Conservation (phyloP, 2,888 invertebrate genomes). For the Coronaproctus castanopsis region DNA sequence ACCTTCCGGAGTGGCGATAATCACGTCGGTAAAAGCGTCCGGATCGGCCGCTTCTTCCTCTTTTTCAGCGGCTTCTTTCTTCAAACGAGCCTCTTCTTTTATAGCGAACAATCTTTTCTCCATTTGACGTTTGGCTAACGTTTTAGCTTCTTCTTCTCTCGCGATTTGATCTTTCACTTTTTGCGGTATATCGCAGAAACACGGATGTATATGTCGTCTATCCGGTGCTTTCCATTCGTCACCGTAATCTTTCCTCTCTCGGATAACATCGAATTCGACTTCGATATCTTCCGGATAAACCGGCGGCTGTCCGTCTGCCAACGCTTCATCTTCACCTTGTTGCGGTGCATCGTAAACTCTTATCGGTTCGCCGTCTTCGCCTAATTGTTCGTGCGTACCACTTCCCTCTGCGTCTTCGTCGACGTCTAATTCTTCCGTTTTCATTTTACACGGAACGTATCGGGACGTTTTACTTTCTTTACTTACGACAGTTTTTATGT, state of each 20-base stretch:
- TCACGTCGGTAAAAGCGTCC: not conserved
- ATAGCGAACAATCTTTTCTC: not conserved
- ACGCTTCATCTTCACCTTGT: not conserved
- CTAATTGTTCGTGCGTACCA: too few relatives aligned
- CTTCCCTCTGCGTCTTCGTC: too few relatives aligned
- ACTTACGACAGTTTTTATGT: too few relatives aligned
- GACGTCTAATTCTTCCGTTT: not conserved
- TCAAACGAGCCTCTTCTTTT: not conserved
- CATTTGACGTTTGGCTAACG: not conserved
- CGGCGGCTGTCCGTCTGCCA: not conserved
- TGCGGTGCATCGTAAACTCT: not conserved
- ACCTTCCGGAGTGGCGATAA: not conserved
- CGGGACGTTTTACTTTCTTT: too few relatives aligned
- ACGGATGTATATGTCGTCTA: not conserved
- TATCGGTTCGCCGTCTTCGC: not conserved
- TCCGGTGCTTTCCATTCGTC: not conserved
- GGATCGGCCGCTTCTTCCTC: not conserved
- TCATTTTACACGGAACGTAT: too few relatives aligned
- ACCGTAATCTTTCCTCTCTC: not conserved
- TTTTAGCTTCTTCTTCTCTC: not conserved
- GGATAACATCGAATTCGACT: not conserved
- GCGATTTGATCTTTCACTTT: not conserved
- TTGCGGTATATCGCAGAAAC: not conserved
- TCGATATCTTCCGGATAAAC: not conserved
- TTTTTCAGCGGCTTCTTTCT: not conserved